Percentiles rank a stretch among this genome's conserved stretches.
Conservation (phyloP, 2,888 invertebrate genomes). For the Netelia fuscicornis region DNA sequence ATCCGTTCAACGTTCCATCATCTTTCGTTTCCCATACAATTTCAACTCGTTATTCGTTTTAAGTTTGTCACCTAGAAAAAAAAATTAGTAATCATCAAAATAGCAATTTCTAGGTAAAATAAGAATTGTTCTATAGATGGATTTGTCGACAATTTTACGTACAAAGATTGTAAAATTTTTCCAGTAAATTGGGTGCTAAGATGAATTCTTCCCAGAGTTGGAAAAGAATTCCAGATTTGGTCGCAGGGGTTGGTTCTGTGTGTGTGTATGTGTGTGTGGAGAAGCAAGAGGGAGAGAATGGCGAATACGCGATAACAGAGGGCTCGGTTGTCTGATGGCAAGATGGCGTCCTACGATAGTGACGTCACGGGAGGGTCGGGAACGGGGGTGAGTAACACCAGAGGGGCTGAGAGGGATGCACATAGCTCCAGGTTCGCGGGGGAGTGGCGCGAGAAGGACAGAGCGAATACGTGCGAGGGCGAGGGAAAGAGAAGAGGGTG, state of each 20-base stretch:
- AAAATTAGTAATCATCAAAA: too few species aligned
- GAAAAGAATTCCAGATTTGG: conserved; percentile 14
- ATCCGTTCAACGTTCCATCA: not conserved
- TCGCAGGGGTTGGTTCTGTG: conserved; percentile 60
- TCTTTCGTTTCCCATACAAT: not conserved
- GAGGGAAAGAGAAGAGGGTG: conserved; percentile 67
- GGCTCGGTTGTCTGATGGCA: conserved; percentile 84
- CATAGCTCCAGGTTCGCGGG: conserved; percentile 53
- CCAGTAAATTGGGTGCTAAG: conserved; percentile 52
- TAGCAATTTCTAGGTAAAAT: too few species aligned
- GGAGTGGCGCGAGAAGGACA: conserved; percentile 59
- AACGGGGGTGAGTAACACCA: conserved; percentile 9
- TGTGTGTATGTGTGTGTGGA: not conserved
- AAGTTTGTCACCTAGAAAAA: too few species aligned
- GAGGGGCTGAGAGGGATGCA: conserved; percentile 57
- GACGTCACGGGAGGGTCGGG: conserved; percentile 79
- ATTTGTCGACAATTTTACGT: not conserved
- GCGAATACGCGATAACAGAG: conserved; percentile 81
- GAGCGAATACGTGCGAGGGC: conserved; percentile 36
- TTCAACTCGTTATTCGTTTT: not conserved
- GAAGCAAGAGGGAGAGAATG: conserved; percentile 71
- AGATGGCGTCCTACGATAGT: conserved; percentile 85
- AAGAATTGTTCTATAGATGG: too few species aligned
- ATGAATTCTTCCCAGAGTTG: conserved; percentile 49
- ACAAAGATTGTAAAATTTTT: not conserved